phyloP scores from a whole-genome alignment of 2,888 invertebrate species.

The Acrobasis suavella region DNA sequence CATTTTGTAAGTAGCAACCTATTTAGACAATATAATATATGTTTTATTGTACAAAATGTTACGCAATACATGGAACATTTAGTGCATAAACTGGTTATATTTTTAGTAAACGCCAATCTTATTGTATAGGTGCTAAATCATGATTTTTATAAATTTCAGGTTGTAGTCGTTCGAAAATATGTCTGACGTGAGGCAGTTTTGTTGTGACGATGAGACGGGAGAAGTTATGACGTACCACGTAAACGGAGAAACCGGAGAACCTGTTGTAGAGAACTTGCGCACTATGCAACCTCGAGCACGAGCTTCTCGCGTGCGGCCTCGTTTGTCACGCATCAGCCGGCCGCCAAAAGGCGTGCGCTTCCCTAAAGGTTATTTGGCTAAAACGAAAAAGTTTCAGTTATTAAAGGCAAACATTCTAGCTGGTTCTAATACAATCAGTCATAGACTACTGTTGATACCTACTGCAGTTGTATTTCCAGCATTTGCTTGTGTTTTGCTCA shows the following conservation, averaged over 20 bases:
- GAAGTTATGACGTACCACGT: constrained; percentile 67
- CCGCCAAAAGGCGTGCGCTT: constrained; percentile 41
- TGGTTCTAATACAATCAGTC: constrained; percentile 66
- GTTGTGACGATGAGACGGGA: constrained; percentile 78
- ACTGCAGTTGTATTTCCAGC: constrained; percentile 83
- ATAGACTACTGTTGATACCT: constrained; percentile 82
- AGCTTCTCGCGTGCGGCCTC: constrained; percentile 22
- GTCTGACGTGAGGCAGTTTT: constrained; percentile 46
- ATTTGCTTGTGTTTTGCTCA: constrained; percentile 73
- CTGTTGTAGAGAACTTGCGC: constrained; percentile 36
- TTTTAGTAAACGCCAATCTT: background rate
- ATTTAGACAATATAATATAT: too few species aligned
- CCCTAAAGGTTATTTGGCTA: constrained; percentile 54
- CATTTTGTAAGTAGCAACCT: too few species aligned
- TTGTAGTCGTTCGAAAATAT: constrained; percentile 21
- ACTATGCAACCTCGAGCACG: constrained; percentile 6
- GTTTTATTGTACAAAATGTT: too few species aligned
- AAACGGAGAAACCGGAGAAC: constrained; percentile 81
- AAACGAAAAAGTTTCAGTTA: constrained; percentile 59
- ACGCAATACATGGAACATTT: too few species aligned
- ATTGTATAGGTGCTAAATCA: background rate
- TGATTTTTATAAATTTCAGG: constrained; percentile 6
- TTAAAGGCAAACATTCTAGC: constrained; percentile 64
- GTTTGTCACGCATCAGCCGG: constrained; percentile 21
- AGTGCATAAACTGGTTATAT: background rate